These are phyloP conservation scores for Drosophila parvula DNA, from an alignment of 1,140 invertebrate species.

Conservation along the genomic window DNA sequence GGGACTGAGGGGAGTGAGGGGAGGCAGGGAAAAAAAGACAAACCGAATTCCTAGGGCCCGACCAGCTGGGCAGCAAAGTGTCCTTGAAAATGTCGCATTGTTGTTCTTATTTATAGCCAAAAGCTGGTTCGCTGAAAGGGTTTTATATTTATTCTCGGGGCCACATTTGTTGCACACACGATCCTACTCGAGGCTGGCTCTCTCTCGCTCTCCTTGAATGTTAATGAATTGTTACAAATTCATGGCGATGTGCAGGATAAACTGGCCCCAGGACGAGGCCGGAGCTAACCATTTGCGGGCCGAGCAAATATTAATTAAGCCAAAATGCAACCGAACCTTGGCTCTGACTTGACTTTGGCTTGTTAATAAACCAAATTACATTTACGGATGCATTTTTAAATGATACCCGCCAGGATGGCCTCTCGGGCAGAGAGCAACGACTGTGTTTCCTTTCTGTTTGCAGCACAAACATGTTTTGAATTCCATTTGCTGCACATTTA, in stretches of 20 bases:
- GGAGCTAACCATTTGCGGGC: not conserved
- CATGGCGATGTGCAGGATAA: slow-evolving; percentile 35
- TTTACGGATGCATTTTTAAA: slow-evolving; percentile 31
- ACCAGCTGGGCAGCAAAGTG: slow-evolving; percentile 70
- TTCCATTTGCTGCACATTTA: slow-evolving; percentile 63
- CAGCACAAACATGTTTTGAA: slow-evolving; percentile 39
- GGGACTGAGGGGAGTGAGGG: not conserved
- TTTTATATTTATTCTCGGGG: slow-evolving; percentile 64
- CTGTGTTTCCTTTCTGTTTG: slow-evolving; percentile 20
- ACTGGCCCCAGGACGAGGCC: slow-evolving; percentile 28
- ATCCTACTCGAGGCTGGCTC: slow-evolving; percentile 22
- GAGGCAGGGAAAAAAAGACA: slow-evolving; percentile 15
- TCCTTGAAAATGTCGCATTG: slow-evolving; percentile 74
- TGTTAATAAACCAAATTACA: slow-evolving; percentile 71
- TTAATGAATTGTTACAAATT: slow-evolving; percentile 79
- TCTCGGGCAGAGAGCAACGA: not conserved
- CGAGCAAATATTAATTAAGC: slow-evolving; percentile 69
- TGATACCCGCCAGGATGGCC: slow-evolving; percentile 11
- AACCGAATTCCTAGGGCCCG: slow-evolving; percentile 53
- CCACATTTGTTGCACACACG: slow-evolving; percentile 59
- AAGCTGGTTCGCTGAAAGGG: slow-evolving; percentile 57
- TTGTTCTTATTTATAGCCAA: slow-evolving; percentile 74
- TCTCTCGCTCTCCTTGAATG: slow-evolving; percentile 64
- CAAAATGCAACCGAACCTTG: slow-evolving; percentile 24
- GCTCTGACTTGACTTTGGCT: slow-evolving; percentile 34